Evolutionary conservation across 2,113 vertebrate genomes (phyloP).

Genomic region (Triplophysa rosa): DNA sequence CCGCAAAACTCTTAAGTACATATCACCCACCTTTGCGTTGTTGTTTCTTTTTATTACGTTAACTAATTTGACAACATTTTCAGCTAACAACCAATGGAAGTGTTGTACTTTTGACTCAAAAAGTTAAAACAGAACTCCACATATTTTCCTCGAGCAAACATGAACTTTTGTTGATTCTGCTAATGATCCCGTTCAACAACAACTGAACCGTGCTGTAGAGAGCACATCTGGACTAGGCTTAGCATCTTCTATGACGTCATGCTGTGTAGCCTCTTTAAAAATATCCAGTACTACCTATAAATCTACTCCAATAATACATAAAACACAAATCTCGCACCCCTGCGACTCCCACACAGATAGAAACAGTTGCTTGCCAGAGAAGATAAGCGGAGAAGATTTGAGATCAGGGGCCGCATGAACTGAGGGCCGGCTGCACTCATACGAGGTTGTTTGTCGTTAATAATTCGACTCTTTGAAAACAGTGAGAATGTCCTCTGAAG

Average conservation of each 20-base stretch:
- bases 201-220: slow-evolving; percentile 5
- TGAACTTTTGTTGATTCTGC: no score
- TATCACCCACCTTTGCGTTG: no score
- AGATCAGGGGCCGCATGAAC: background rate
- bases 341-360: slow-evolving; percentile 42
- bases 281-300: slow-evolving; percentile 21
- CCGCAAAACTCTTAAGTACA: no score
- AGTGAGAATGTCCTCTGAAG: slow-evolving; percentile 12
- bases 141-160: no score
- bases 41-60: background rate
- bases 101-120: background rate
- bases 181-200: slow-evolving; percentile 12
- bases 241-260: slow-evolving; percentile 43
- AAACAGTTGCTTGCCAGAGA: slow-evolving; percentile 4
- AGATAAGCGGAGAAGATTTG: background rate
- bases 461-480: slow-evolving; percentile 28
- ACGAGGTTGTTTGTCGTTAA: slow-evolving; percentile 44
- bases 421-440: background rate
- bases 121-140: background rate
- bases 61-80: background rate
- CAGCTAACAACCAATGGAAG: background rate
- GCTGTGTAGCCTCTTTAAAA: slow-evolving; percentile 14
- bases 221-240: slow-evolving; percentile 40
- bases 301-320: slow-evolving; percentile 20
- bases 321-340: slow-evolving; percentile 9